Conservation (phyloP, 1,140 invertebrate genomes). For the Diploscapter pachys region DNA sequence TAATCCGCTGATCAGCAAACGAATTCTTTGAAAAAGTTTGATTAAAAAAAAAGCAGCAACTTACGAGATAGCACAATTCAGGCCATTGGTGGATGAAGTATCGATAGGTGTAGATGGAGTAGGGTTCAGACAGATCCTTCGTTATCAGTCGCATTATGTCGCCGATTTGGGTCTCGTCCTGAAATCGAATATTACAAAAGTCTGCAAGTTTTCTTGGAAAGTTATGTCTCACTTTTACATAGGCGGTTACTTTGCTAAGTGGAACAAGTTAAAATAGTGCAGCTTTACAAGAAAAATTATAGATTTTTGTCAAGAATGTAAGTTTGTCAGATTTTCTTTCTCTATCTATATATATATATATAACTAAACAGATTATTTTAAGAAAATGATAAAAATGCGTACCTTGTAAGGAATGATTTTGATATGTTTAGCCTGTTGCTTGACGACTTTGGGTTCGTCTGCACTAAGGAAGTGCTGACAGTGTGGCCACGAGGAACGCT, state of each 20-base stretch:
- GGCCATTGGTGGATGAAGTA: conserved; percentile 99
- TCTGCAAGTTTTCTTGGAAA: no score
- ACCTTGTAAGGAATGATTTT: conserved; percentile 59
- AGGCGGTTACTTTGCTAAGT: no score
- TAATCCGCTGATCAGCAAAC: no score
- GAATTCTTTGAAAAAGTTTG: no score
- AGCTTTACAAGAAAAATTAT: no score
- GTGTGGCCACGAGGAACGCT: conserved; percentile 4
- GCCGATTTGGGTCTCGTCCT: conserved; percentile 81
- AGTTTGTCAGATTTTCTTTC: no score
- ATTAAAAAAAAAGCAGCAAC: neutral
- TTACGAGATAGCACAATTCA: conserved; percentile 83
- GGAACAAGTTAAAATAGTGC: no score
- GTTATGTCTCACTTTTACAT: no score
- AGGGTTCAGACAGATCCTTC: conserved; percentile 96
- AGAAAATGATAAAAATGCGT: neutral
- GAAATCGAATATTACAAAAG: neutral
- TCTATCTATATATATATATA: no score
- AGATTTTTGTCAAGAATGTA: no score
- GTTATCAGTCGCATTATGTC: conserved; percentile 97
- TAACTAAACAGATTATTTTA: neutral
- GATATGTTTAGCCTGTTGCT: neutral
- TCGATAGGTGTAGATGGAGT: conserved; percentile 98
- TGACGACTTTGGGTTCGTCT: neutral
- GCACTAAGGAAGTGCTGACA: conserved; percentile 4